Base-by-base conservation (phyloP, 2,888 invertebrate species). In the Aspidiotus destructor region DNA sequence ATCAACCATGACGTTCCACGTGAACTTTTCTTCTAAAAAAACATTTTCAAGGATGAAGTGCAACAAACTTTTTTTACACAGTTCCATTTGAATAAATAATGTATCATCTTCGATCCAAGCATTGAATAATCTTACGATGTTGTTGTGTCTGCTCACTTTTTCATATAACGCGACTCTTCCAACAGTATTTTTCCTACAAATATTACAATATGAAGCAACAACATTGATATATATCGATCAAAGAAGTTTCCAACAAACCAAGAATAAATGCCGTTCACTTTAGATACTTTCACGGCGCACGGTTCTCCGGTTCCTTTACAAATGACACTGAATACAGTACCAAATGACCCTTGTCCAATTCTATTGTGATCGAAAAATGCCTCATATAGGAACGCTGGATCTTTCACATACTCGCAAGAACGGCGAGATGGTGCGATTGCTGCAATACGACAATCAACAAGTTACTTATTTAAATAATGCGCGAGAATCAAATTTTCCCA, bases 281-380 rank as follows among this genome's bases (percentile, higher is more conserved):
- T n/a, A 11, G 67, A 67, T 10, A 67, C 60, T 60, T 67, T 67
- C 6, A 67, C 48, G 10, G 67, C 67, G 11, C 67, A 67, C 52
- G 58, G 57, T 57, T 67, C 67, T 10, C 48, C 58, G 5, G 60
- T 58, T 58, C 60, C 60, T 48, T 67, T 67, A 15, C 67, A 67
- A 16, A 60, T 67, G 41, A 60, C 67, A 48, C 41, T 67, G 52
- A 60, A 67, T 16, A 67, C 67, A 58, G 60, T 67, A 48, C 67
- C 67, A 15, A 67, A 67, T 9, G 67, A 67, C 15, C 67, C 67
- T 44, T 67, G 67, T n/a, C 67, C 67, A 28, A 67, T 67, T 58
- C 67, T 57, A 11, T 41, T 10, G 48, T 67, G 67, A 15, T 67
- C 48, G 16, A 44, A 44, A 15, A 67, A 67, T 8, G 67, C 67